Evolutionary conservation across 2,888 invertebrate species (phyloP), one percentile per base, ranked within the genome.

Genomic region (Caenorhabditis plicata): DNA sequence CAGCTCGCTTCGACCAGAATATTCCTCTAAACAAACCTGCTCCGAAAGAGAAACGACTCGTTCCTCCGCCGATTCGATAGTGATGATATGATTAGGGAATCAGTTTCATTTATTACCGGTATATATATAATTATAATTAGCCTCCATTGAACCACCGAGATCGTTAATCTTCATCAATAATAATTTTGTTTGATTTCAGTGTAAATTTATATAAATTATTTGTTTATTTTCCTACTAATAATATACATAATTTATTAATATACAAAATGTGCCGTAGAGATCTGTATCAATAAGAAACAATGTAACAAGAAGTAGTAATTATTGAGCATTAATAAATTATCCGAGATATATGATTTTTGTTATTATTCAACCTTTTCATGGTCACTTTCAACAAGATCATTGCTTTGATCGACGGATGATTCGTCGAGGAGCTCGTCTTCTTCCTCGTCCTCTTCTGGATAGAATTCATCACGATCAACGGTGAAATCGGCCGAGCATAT

Each of bases 401-500:
- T 17, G 17, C 31, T 22, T 11, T 23, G 19, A 8, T 50, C 46
- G 1, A 38, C 35, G 15, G 65, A 65, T 3, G 51, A 49, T 9
- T 41, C 64, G 8, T 71, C 69, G 20, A 50, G n/a, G 20, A 48
- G n/a, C 4, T 49, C 40, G 1, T 58, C 64, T 13, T 71, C 69
- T 15, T 72, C 75, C n/a, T 77, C 77, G 29, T 71, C 72, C n/a
- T 69, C 67, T 5, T 75, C 78, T 13, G 73, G 72, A 46, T 77
- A 80, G 46, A 80, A 68, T 40, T 81, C 80, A 19, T 80, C 75
- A 9, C 78, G 58, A 31, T 80, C 80, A 5, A 79, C 77, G 11
- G 75, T 64, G 76, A 95, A 91, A 82, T 96, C 95, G 46, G 92
- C 89, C 81, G 95, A 96, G 83, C 92, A 96, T 63, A 94, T 70